phyloP scores from a whole-genome alignment of 2,113 vertebrate species.

The Strix aluco region DNA sequence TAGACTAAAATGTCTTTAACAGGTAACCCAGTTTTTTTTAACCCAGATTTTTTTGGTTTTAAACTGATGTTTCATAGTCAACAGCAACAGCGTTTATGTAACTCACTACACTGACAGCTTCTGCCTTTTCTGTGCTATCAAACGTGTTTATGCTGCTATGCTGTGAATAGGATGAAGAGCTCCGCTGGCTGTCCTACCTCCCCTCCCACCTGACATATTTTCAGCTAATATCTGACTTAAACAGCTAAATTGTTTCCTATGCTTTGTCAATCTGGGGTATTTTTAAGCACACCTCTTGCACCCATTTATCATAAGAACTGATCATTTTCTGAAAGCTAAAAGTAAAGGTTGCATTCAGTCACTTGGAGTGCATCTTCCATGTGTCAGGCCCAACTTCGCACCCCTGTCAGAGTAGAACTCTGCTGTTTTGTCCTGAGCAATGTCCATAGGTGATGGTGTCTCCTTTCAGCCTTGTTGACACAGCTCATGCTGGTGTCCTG shows the following conservation, averaged over 20 bases:
- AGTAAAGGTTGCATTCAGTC: neutral
- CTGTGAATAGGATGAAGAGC: neutral
- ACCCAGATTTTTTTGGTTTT: neutral
- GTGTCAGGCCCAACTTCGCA: neutral
- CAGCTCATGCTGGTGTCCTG: neutral
- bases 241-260: neutral
- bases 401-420: neutral
- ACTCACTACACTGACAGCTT: neutral
- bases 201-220: neutral
- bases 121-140: neutral
- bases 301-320: neutral
- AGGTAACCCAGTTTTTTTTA: neutral
- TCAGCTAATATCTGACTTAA: neutral
- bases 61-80: neutral
- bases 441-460: fast-evolving
- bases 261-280: neutral
- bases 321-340: neutral
- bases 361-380: neutral
- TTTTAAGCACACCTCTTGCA: neutral
- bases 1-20: neutral
- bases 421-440: neutral
- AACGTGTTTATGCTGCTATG: neutral
- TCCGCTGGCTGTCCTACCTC: neutral
- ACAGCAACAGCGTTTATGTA: neutral
- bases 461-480: neutral